phyloP scores from a whole-genome alignment of 2,113 vertebrate genomes.

The Pterocles burchelli region DNA sequence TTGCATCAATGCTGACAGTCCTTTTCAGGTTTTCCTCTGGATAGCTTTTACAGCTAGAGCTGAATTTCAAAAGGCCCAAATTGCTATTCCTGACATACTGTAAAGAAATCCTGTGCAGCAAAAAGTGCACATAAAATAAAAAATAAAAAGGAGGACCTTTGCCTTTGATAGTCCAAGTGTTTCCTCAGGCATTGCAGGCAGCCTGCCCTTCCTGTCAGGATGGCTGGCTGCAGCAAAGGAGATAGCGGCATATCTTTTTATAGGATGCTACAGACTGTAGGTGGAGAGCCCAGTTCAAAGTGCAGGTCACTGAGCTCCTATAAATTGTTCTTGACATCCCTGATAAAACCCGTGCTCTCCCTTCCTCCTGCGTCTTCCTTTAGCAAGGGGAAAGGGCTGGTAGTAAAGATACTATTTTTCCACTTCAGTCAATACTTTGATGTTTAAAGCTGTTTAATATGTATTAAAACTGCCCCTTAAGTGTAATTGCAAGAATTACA shows the following conservation, averaged over 20 bases:
- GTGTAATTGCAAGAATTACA: conserved; percentile 72
- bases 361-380: not conserved
- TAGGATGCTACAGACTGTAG: conserved; percentile 51
- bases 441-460: conserved; percentile 79
- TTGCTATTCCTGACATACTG: not conserved
- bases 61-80: not conserved
- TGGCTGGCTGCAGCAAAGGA: conserved; percentile 20
- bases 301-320: conserved; percentile 65
- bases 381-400: conserved; percentile 33
- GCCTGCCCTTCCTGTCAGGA: not conserved
- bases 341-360: conserved; percentile 40
- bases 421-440: conserved; percentile 78
- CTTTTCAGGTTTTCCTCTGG: not conserved
- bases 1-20: not conserved
- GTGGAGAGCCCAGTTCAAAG: conserved; percentile 71
- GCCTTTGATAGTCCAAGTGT: not conserved
- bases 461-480: conserved; percentile 68
- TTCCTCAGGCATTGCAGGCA: conserved; percentile 19
- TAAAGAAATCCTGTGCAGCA: not conserved
- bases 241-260: conserved; percentile 64
- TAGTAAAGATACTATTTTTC: conserved; percentile 72
- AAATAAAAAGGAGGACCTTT: conserved; percentile 8
- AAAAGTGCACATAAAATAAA: not conserved
- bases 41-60: not conserved
- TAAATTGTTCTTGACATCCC: conserved; percentile 70